Conservation (phyloP, 2,113 vertebrate species). For the Sapayoa aenigma region DNA sequence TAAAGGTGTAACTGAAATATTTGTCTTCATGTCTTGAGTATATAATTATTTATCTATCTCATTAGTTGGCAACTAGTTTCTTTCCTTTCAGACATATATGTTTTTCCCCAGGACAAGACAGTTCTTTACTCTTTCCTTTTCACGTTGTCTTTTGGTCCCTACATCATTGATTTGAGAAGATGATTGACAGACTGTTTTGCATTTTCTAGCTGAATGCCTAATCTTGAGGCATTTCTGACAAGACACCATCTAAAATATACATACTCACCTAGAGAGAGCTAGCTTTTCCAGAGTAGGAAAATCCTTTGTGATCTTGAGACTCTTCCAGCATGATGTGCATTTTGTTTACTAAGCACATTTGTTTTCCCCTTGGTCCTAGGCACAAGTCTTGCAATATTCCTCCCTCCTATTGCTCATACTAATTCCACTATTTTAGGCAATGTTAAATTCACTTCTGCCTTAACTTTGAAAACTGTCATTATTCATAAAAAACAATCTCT, state of each 20-base stretch:
- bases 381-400: background rate
- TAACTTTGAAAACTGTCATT: background rate
- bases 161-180: background rate
- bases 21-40: background rate
- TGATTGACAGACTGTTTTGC: background rate
- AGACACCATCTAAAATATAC: background rate
- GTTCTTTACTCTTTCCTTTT: background rate
- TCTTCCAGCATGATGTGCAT: background rate
- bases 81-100: background rate
- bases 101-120: background rate
- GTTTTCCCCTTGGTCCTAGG: background rate
- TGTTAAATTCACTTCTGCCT: background rate
- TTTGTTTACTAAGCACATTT: background rate
- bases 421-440: background rate
- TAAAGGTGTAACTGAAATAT: background rate
- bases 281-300: background rate
- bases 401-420: background rate
- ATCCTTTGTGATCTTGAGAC: background rate
- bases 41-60: background rate
- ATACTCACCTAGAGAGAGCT: background rate
- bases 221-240: background rate
- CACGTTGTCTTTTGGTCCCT: background rate
- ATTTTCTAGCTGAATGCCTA: background rate
- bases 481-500: background rate
- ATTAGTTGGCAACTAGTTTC: background rate